Base-by-base conservation (phyloP, 2,888 invertebrate species). In the Platycheirus rosarum region DNA sequence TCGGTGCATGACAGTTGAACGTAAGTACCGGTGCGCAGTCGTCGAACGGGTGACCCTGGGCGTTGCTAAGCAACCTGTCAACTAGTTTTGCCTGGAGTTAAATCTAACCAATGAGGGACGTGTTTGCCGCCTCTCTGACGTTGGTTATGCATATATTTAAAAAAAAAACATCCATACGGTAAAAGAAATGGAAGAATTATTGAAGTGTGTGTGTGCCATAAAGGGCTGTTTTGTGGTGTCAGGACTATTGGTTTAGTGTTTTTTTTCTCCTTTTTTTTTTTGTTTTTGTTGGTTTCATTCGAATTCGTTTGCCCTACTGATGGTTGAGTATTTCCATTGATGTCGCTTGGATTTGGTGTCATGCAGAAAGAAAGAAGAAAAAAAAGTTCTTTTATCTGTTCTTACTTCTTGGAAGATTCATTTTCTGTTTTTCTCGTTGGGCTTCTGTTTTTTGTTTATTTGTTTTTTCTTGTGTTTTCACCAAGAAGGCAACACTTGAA, bases 41-140 rank as follows among this genome's bases (percentile, higher is more conserved):
- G 63, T 68, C 29, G 48, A 40, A 51, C 26, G 8, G 35, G 68
- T 82, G 82, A 77, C 82, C 82, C 82, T 82, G 89, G 90, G 90
- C 89, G 90, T 90, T 90, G 89, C 90, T 89, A 88, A 90, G 89
- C 90, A 89, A 87, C 29, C 85, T 82, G 77, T 77, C 85, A 86
- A 89, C 88, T 89, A 87, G 88, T 87, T 87, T 85, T 68, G 40
- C 42, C 55, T 37, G 35, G 23, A 55, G 35, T 63, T 6, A 7
- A 13, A 49, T 13, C 55, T 55, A 77, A 51, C 82, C 82, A 82
- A 82, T 82, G 53, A 42, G 13, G 11, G 18, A 53, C 13, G 42
- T 48, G 68, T 29, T 3, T 62, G 29, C 71, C 82, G 82, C 82
- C 82, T 53, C 53, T 35, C 44, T 63, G 71, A 32, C 82, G 62